Evolutionary conservation across 2,797 vertebrate genomes (phyloP).

Genomic region (Squalus acanthias): DNA sequence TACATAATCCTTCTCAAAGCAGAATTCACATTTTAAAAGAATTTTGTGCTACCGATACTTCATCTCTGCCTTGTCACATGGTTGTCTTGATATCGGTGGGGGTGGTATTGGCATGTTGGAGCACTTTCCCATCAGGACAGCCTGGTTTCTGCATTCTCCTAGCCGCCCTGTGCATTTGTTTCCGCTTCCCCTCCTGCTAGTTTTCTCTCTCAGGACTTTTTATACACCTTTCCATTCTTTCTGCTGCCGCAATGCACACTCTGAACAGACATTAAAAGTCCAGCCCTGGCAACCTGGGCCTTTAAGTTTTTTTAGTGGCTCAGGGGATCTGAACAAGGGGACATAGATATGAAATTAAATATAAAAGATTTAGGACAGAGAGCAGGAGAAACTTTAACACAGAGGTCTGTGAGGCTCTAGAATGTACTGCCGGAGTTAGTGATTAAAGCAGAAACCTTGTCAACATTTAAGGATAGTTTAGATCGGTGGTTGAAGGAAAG

Average conservation of each 20-base stretch:
- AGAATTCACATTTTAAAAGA: not conserved
- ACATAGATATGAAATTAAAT: no score
- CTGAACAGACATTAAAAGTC: not conserved
- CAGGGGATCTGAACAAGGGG: not conserved
- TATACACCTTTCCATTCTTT: not conserved
- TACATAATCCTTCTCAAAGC: not conserved
- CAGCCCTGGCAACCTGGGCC: not conserved
- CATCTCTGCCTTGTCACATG: not conserved
- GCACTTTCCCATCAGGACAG: not conserved
- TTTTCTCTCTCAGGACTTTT: not conserved
- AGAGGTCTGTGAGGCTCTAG: not conserved
- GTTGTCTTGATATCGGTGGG: not conserved
- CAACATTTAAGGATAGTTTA: no score
- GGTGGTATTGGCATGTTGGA: not conserved
- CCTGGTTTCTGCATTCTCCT: not conserved
- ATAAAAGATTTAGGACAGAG: not conserved
- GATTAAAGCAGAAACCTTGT: no score
- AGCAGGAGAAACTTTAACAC: not conserved
- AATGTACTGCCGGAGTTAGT: not conserved
- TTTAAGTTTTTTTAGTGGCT: not conserved
- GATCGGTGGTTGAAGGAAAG: no score
- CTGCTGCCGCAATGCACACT: not conserved
- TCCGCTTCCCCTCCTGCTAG: not conserved
- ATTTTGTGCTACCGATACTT: not conserved
- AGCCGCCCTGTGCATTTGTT: not conserved